Conservation (phyloP, 2,113 vertebrate genomes). For the Daphoenositta chrysoptera region DNA sequence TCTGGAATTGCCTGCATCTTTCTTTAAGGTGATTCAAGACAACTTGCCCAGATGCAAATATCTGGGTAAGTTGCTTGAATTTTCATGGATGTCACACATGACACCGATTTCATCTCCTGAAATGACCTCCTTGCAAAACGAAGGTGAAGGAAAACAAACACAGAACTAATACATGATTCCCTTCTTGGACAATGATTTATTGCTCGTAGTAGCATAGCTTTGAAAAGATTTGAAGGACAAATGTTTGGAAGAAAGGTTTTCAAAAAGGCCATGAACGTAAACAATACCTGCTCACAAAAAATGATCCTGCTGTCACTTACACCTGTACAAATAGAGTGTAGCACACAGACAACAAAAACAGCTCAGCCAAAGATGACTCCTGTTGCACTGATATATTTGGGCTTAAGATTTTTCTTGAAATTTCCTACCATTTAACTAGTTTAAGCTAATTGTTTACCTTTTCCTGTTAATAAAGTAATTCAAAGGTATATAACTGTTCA, state of each 20-base stretch:
- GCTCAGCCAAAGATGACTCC: background rate
- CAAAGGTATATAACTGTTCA: background rate
- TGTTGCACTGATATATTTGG: background rate
- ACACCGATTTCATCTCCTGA: background rate
- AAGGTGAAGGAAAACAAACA: background rate
- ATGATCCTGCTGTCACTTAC: background rate
- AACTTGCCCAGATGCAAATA: background rate
- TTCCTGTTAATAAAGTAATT: background rate
- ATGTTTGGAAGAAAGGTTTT: background rate
- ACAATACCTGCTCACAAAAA: background rate
- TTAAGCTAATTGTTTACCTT: background rate
- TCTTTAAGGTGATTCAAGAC: background rate
- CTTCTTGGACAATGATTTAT: background rate
- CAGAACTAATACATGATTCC: background rate
- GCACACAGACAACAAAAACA: background rate
- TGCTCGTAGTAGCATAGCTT: fast-evolving
- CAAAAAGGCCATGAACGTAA: background rate
- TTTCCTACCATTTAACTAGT: background rate
- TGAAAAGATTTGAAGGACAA: background rate
- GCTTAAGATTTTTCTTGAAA: background rate
- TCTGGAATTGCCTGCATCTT: background rate
- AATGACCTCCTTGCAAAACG: background rate
- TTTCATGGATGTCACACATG: background rate
- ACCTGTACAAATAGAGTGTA: background rate
- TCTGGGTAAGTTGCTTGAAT: background rate